Base-by-base conservation (phyloP, 2,113 vertebrate species). In the Carollia perspicillata region DNA sequence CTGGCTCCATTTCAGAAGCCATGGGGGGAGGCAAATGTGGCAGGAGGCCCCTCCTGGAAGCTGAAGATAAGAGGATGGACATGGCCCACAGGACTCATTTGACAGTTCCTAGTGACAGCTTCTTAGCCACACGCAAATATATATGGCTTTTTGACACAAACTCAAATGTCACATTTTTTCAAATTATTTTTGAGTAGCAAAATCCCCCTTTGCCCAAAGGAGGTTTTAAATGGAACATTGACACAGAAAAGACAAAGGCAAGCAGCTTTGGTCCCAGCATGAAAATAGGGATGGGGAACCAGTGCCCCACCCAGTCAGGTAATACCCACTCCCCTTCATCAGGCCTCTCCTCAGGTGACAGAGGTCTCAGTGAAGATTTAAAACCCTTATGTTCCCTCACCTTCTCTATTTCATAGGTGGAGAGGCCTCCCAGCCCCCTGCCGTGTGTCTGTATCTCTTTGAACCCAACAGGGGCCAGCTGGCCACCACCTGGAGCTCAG, bases 31-130 rank as follows among this genome's bases (percentile, higher is more conserved):
- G 95, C 55, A 18, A 69, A 97, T 97, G 91, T 97, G 97, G 93
- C 96, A 98, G 98, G 97, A 96, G 95, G 97, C 93, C 97, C 97
- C 97, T 98, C 96, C 98, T 98, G 98, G 96, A 98, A 98, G 97
- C 93, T 26, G 0, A 96, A 98, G 98, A 98, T 98, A 98, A 98
- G 98, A 97, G 96, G 97, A 72, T 1, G 1, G 96, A 97, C 95
- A 90, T 94, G 96, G 97, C 97, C 97, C 97, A 97, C 88, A 96
- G 98, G 94, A 81, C 98, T 98, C 98, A 98, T 98, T 97, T 96
- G 97, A 97, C 79, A 20, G 96, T 96, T 97, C 55, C 94, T 84
- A 85, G 83, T n/a, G 97, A 98, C 97, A 97, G 98, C 96, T 98
- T 98, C 96, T 95, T 96, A 97, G 97, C 94, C 94, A 95, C 97